Base-by-base conservation (phyloP, 2,113 vertebrate species). In the Hiodon tergisus region DNA sequence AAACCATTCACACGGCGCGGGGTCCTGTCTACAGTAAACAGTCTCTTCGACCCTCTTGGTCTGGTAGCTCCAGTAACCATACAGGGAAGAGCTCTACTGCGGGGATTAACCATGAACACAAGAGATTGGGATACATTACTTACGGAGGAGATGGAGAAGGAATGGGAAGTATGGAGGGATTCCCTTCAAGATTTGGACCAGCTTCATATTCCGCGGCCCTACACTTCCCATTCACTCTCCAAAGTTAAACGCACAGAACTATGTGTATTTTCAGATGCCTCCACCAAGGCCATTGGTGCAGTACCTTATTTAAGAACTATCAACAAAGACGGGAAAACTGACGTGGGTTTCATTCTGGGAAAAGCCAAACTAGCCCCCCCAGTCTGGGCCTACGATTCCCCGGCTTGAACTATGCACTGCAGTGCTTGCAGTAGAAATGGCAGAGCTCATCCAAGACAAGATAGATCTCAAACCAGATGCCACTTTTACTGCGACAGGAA, bases 1-100 rank as follows among this genome's bases (percentile, higher is more conserved):
- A 81, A 80, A 31, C 78, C 78, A 0, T 80, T 78, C 6, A 80
- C 74, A 5, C n/a, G n/a, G n/a, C 10, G 0, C 6, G 31, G 17
- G 66, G 73, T 0, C 58, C 17, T n/a, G n/a, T n/a, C n/a, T n/a
- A n/a, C n/a, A n/a, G n/a, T n/a, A n/a, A n/a, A n/a, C n/a, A n/a
- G n/a, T n/a, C n/a, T n/a, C n/a, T n/a, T n/a, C n/a, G n/a, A n/a
- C n/a, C n/a, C n/a, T n/a, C n/a, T n/a, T n/a, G n/a, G n/a, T n/a
- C n/a, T n/a, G n/a, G n/a, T n/a, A n/a, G n/a, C n/a, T n/a, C n/a
- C n/a, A n/a, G n/a, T n/a, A n/a, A n/a, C n/a, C n/a, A n/a, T n/a
- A n/a, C n/a, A n/a, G n/a, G n/a, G n/a, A n/a, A n/a, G n/a, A n/a
- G n/a, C n/a, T n/a, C n/a, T n/a, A n/a, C n/a, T n/a, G n/a, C n/a